These are phyloP conservation scores for Caenorhabditis elegans DNA, from an alignment of 1,140 invertebrate species.

Conservation along the genomic window DNA sequence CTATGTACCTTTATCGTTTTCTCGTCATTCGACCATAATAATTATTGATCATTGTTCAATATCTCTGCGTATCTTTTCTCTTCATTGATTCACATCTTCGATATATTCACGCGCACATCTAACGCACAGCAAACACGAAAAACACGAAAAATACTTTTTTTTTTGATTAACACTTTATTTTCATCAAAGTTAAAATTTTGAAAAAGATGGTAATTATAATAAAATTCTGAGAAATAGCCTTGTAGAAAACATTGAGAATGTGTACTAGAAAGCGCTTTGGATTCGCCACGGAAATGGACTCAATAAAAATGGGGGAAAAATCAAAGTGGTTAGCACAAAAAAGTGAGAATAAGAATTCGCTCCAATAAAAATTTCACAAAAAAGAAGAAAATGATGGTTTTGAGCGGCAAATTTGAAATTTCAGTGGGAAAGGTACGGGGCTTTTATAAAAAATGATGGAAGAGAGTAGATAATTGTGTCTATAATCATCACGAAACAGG, in stretches of 20 bases:
- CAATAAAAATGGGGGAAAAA: neutral
- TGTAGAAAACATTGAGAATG: neutral
- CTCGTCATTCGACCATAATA: no score
- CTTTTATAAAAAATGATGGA: neutral
- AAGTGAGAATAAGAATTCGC: neutral
- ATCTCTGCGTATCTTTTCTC: neutral
- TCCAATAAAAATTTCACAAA: neutral
- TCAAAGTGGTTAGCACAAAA: constrained; percentile 15
- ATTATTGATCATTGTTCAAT: neutral
- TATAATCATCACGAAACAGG: constrained; percentile 4
- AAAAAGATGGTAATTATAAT: neutral
- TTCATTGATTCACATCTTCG: neutral
- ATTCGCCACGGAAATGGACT: neutral
- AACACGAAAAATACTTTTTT: no score
- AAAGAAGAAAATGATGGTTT: neutral
- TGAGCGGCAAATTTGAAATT: neutral
- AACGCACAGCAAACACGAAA: no score
- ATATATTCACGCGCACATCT: neutral
- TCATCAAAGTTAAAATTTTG: neutral
- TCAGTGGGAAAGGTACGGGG: neutral
- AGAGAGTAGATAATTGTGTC: neutral
- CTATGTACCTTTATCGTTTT: no score
- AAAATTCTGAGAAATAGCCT: neutral
- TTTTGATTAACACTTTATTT: constrained; percentile 11
- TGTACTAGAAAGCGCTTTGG: constrained; percentile 13